Base-by-base conservation (phyloP, 2,888 invertebrate genomes). In the Caenorhabditis sp. region DNA sequence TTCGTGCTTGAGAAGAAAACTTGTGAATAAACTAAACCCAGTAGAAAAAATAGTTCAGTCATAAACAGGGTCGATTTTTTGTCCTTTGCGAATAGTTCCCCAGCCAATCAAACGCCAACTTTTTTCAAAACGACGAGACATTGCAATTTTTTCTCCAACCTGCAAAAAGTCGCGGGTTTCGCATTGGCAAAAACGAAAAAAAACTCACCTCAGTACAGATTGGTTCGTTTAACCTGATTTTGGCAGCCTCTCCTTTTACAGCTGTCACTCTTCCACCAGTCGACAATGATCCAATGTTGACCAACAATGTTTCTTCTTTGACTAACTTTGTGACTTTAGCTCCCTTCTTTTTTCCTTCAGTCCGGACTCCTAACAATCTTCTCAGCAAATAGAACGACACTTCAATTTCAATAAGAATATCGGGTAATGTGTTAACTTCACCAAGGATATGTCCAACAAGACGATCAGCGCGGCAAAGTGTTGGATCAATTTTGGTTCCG, bases 51-150 rank as follows among this genome's bases (percentile, higher is more conserved):
- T 3, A 19, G 24, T n/a, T 59, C 64, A 70, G 54, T 63, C 51
- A n/a, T 59, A 60, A 53, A 76, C 67, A 21, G 97, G 96, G 87
- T 94, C 93, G 87, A 99, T 95, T 83, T 95, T 95, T 88, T 94
- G 93, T 83, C 99, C 99, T 88, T 95, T 94, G 89, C 95, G 93
- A 89, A 99, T 99, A 89, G 97, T 95, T 83, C 97, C 99, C 99
- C 99, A 99, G 83, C 99, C 99, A 89, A 99, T 99, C 88, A 99
- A 92, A 89, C 99, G 93, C 99, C 99, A 99, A 91, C 99, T 97
- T 89, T 97, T 97, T 87, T 99, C 99, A 53, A 99, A 95, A 90
- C 97, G 92, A 88, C 99, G 92, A 88, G 96, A 97, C 58, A 99
- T 91, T n/a, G 99, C 99, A 85, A 99, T 97, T 89, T 99, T 99